These are phyloP conservation scores for Zeugodacus cucurbitae DNA, from an alignment of 1,140 invertebrate species.

Conservation along the genomic window DNA sequence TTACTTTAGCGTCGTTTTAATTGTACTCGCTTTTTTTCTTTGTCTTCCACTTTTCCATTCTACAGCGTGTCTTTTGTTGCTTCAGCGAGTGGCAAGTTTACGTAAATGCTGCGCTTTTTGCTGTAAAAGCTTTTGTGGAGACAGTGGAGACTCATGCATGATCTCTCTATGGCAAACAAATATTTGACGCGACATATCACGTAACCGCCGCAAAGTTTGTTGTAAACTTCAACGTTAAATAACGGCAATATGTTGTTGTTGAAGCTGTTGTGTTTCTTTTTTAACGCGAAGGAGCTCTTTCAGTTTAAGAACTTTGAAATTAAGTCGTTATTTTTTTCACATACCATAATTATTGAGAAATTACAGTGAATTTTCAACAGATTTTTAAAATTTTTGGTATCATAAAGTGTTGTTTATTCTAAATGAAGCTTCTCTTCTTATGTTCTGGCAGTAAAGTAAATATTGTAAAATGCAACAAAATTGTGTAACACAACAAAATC, in stretches of 20 bases:
- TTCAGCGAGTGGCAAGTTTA: not conserved
- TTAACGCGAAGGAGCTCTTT: too few species aligned
- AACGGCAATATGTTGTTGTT: not conserved
- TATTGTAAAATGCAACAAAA: too few species aligned
- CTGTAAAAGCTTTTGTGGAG: not conserved
- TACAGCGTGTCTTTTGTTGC: not conserved
- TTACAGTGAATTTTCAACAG: too few species aligned
- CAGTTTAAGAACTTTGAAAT: too few species aligned
- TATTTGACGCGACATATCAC: not conserved
- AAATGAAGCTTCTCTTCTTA: too few species aligned
- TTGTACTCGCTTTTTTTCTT: not conserved
- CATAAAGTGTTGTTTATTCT: too few species aligned
- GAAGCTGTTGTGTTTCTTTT: not conserved
- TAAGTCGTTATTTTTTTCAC: too few species aligned
- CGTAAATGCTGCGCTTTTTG: not conserved
- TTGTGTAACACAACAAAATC: too few species aligned
- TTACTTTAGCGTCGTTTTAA: constrained; percentile 7
- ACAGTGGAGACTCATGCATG: not conserved
- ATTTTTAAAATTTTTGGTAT: too few species aligned
- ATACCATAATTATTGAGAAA: too few species aligned
- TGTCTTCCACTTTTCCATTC: not conserved
- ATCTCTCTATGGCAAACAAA: not conserved
- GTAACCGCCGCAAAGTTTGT: not conserved
- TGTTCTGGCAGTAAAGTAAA: too few species aligned
- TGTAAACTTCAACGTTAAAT: not conserved